Percentiles rank a stretch among this genome's conserved stretches.
Conservation (phyloP, 1,140 invertebrate species). For the Caenorhabditis briggsae region DNA sequence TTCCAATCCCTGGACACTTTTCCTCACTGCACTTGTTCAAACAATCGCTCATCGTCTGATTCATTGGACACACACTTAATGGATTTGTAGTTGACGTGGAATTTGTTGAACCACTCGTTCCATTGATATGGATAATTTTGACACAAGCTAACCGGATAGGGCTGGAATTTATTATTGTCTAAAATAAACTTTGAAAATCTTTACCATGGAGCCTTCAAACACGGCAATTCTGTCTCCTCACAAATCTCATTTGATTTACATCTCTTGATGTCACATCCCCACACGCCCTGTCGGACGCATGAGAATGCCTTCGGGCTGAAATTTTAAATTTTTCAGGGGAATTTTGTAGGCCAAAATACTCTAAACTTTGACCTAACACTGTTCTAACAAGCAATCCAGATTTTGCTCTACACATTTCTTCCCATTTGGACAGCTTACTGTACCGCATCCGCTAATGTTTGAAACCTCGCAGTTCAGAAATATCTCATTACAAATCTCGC, state of each 20-base stretch:
- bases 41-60: conserved; percentile 28
- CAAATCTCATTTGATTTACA: conserved; percentile 5
- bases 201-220: conserved; percentile 1
- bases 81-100: neutral
- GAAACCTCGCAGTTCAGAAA: neutral
- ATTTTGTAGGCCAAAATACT: too few relatives aligned
- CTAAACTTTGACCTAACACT: neutral
- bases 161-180: too few relatives aligned
- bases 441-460: neutral
- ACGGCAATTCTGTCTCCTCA: neutral
- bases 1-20: neutral
- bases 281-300: neutral
- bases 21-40: conserved; percentile 33
- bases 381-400: neutral
- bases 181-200: neutral
- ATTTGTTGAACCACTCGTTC: neutral
- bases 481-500: neutral
- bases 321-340: too few relatives aligned
- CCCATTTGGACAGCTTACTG: neutral
- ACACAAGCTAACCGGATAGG: neutral
- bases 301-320: too few relatives aligned
- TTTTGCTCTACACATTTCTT: neutral
- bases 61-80: neutral
- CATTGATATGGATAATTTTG: neutral
- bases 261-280: neutral